Evolutionary conservation across 2,888 invertebrate species (phyloP), one percentile per base, ranked within the genome.

Genomic region (Diaprepes abbreviatus): DNA sequence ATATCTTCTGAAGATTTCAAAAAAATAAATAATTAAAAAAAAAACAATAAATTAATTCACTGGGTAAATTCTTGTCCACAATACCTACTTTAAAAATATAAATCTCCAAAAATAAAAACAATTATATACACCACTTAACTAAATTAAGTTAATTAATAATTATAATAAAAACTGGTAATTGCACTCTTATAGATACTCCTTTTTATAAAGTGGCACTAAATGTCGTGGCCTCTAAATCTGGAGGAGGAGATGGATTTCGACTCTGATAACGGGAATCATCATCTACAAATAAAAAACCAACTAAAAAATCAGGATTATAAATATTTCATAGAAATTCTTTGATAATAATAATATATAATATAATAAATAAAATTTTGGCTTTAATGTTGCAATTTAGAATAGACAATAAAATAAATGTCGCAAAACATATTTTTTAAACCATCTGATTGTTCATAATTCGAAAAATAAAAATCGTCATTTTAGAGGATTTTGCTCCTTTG

Each of bases 181-280:
- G 70, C 70, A 70, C 70, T 70, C 60, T 50, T 21, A 24, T 40
- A 35, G 31, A 63, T 62, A 57, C 19, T 21, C 52, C 19, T 36
- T 21, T 54, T 57, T 48, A 69, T 52, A 52, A 70, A 48, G 65
- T 50, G 52, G 58, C 43, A 50, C 67, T 50, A 54, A 73, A 72
- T 35, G 70, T 58, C 10, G 71, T 45, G 52, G 74, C 50, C 55
- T 77, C 79, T 71, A 82, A 74, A 69, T 83, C 77, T 9, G 85
- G 85, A 5, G 85, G 85, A 9, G 85, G 85, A 17, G 84, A 84
- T 45, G 85, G 85, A 75, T 85, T 85, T 67, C 85, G 79, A 50
- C 84, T 84, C 76, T 84, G 84, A 67, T 84, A 85, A 21, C 83
- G 80, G 38, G 79, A 81, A 73, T 84, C 83, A 74, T 85, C 84